Base-by-base conservation (phyloP, 2,888 invertebrate species). In the Pteria penguin region DNA sequence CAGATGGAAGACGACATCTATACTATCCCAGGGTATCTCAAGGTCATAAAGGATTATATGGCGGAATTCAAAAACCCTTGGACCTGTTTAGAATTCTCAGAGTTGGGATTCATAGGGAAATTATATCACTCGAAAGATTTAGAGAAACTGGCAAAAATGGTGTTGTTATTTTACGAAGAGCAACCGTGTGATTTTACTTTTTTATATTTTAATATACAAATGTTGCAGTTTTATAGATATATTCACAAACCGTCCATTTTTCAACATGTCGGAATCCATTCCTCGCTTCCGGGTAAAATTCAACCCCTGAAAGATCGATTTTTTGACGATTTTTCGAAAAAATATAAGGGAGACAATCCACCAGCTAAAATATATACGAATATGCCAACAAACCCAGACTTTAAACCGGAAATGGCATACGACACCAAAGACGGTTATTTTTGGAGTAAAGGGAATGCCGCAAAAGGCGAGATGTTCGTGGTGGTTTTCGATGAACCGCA, bases 1-100 rank as follows among this genome's bases (percentile, higher is more conserved):
- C 90, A 92, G 36, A 83, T 92, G 71, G 92, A 92, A 78, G 92
- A 92, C 79, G 92, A 92, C 78, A 88, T 92, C 33, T 84, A 90
- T 5, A 83, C 90, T 1, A 79, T 88, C 3, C 82, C 83, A 2
- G 85, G 86, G 22, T 92, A 90, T 79, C 83, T 92, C 45, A 83
- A 85, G 14, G 87, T 89, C 33, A 90, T 92, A 55, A 84, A 80
- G 55, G 86, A 90, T 31, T 91, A 89, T 79, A 88, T 92, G 4
- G 90, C 91, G 0, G 68, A 81, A 8, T 80, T 82, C 29, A 82
- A 70, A 31, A 74, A 79, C 14, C 52, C 69, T 2, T 88, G 88
- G 88, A 79, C 80, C 4, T 85, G 86, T 69, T 74, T 88, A 57
- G 88, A 88, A 70, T 88, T 87, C 77, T 88, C 87, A 8, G 82